These are phyloP conservation scores for Ancistrus triradiatus DNA, from an alignment of 2,113 vertebrate genomes.

Conservation along the genomic window DNA sequence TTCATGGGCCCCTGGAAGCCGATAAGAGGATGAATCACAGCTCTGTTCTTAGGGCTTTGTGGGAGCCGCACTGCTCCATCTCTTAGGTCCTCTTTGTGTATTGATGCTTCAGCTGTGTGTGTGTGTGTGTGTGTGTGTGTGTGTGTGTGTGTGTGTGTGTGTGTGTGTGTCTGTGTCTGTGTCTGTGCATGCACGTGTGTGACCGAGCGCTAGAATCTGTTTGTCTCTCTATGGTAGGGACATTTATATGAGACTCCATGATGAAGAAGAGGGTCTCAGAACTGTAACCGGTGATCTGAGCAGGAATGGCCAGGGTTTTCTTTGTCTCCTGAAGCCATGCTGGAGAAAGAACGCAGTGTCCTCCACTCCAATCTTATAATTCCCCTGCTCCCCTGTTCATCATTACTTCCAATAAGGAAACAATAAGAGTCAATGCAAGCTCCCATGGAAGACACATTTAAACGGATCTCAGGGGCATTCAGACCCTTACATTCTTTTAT, in stretches of 20 bases:
- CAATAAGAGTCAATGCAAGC: too few relatives aligned
- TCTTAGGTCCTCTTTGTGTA: constrained; percentile 45
- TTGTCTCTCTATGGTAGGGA: constrained; percentile 16
- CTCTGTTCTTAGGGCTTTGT: constrained; percentile 47
- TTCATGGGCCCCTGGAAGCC: constrained; percentile 44
- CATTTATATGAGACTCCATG: constrained; percentile 22
- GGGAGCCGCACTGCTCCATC: constrained; percentile 41
- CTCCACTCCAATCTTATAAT: constrained; percentile 2
- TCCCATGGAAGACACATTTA: too few relatives aligned
- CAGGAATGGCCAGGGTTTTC: constrained; percentile 7
- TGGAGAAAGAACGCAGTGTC: constrained; percentile 12
- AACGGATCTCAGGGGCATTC: too few relatives aligned
- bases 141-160: constrained; percentile 20
- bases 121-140: constrained; percentile 31
- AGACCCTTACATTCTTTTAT: too few relatives aligned
- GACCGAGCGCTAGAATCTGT: constrained; percentile 26
- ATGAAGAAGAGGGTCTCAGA: constrained; percentile 16
- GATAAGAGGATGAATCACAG: constrained; percentile 49
- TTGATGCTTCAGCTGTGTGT: constrained; percentile 47
- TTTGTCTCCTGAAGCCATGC: constrained; percentile 1
- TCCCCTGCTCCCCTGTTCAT: not conserved
- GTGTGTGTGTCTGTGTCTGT: not conserved
- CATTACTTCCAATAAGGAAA: constrained; percentile 1
- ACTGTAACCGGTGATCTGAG: constrained; percentile 8
- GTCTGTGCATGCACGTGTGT: constrained; percentile 13